These are phyloP conservation scores for Bos taurus DNA, from an alignment of 2,113 vertebrate genomes.

Conservation along the genomic window ARS-UCD2.0 NC_037339.1:60531001-60531500, in stretches of 20 bases:
- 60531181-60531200: too few species aligned
- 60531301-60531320: too few species aligned
- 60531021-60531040: neutral
- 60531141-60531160: neutral
- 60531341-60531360: neutral
- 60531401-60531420: rapidly evolving
- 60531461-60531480: neutral
- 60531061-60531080: neutral
- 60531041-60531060: neutral
- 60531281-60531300: too few species aligned
- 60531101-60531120: neutral
- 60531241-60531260: too few species aligned
- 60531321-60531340: too few species aligned
- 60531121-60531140: neutral
- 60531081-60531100: neutral
- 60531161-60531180: neutral
- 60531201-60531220: too few species aligned
- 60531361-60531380: neutral
- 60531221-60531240: too few species aligned
- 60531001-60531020: neutral
- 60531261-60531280: too few species aligned
- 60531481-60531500: neutral
- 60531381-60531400: neutral
- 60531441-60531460: neutral
- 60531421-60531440: rapidly evolving